A percentile compares a stretch with the other conserved stretches of the same genome.
Conservation (phyloP, 2,797 vertebrate genomes). For the Takifugu rubripes region DNA sequence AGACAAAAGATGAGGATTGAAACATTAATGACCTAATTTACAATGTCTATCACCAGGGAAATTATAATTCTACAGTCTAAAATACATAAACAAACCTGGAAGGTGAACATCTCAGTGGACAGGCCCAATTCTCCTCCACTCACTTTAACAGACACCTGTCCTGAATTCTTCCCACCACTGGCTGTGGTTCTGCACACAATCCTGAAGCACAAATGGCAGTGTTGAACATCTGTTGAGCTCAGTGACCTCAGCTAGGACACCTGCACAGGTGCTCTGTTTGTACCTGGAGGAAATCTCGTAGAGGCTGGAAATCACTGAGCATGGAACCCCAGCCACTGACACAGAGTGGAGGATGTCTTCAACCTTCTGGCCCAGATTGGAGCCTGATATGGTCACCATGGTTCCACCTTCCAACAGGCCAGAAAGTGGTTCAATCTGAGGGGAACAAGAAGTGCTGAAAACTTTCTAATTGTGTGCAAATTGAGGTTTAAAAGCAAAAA, state of each 20-base stretch:
- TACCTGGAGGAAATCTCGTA: slow-evolving; percentile 98
- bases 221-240: not conserved
- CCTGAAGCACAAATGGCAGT: slow-evolving; percentile 61
- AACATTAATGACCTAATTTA: too few relatives aligned
- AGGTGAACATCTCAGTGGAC: slow-evolving; percentile 85
- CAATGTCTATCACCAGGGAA: too few relatives aligned
- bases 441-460: not conserved
- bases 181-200: slow-evolving; percentile 85
- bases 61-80: not conserved
- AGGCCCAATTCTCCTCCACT: slow-evolving; percentile 81
- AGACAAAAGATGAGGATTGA: too few relatives aligned
- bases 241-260: not conserved
- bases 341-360: slow-evolving; percentile 88
- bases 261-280: not conserved
- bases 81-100: slow-evolving; percentile 79
- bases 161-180: slow-evolving; percentile 77
- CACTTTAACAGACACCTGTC: slow-evolving; percentile 82
- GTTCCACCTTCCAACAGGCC: slow-evolving; percentile 91
- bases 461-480: not conserved
- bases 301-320: slow-evolving; percentile 79
- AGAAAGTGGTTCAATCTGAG: slow-evolving; percentile 88
- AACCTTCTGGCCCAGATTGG: slow-evolving; percentile 93
- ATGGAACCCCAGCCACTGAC: slow-evolving; percentile 84
- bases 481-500: too few relatives aligned
- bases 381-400: slow-evolving; percentile 88